Percentiles rank a stretch among this genome's conserved stretches.
Evolutionary conservation across 2,113 vertebrate genomes (phyloP).

Genomic region (Corythornis cristatus): DNA sequence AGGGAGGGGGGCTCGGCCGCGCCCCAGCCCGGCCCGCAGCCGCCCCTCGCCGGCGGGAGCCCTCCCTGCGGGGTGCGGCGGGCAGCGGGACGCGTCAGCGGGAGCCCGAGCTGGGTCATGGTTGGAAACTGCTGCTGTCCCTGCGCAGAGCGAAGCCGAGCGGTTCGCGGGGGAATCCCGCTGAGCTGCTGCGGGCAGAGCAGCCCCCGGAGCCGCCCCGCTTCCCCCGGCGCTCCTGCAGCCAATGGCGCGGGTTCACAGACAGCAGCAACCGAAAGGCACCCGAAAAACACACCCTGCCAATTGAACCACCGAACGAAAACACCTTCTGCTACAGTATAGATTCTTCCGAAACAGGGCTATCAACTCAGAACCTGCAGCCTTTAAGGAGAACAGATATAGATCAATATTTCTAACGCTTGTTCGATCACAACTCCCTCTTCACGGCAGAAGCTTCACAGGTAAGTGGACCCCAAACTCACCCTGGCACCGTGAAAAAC

Average conservation of each 20-base stretch:
- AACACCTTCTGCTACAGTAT: fast-evolving
- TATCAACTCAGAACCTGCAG: background rate
- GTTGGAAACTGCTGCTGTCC: background rate
- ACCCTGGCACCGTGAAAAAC: fast-evolving
- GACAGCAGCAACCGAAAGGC: background rate
- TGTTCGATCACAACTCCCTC: fast-evolving
- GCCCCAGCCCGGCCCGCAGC: background rate
- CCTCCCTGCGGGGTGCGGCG: background rate
- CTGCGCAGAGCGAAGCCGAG: background rate
- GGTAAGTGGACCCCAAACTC: fast-evolving
- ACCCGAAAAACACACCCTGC: background rate
- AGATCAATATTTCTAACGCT: fast-evolving
- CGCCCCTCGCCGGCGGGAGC: background rate
- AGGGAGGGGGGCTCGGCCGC: background rate
- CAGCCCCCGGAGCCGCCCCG: background rate
- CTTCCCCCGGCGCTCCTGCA: fast-evolving
- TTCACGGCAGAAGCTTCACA: too few species aligned
- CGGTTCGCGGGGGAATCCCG: background rate
- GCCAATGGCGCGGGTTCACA: background rate
- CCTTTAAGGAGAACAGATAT: fast-evolving
- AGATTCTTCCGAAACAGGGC: too few species aligned
- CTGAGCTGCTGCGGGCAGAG: background rate
- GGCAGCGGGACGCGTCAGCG: background rate
- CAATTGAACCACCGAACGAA: fast-evolving
- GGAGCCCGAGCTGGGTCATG: background rate